These are phyloP conservation scores for Tangara arthus DNA, from an alignment of 2,797 vertebrate species.

Conservation along the genomic window DNA sequence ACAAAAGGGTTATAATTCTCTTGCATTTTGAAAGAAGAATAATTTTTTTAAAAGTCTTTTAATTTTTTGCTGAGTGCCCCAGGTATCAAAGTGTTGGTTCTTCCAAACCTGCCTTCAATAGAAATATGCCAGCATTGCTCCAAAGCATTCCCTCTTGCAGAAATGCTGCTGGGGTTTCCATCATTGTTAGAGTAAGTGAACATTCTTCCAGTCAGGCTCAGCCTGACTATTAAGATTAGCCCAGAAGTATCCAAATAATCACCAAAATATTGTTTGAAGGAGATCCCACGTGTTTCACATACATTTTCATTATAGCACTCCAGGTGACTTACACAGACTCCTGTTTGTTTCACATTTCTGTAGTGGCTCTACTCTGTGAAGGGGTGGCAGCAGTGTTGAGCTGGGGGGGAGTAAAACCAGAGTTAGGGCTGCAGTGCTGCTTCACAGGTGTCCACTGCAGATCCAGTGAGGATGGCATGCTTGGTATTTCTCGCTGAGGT, in stretches of 20 bases:
- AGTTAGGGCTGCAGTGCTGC: background rate
- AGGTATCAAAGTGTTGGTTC: constrained; percentile 6
- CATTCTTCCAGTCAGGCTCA: background rate
- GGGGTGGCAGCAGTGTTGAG: background rate
- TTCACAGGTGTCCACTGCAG: background rate
- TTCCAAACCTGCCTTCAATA: constrained; percentile 20
- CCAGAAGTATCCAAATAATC: background rate
- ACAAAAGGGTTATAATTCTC: constrained; percentile 65
- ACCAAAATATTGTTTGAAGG: background rate
- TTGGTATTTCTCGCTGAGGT: background rate
- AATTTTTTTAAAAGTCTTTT: constrained; percentile 53
- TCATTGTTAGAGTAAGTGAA: background rate
- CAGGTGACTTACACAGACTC: background rate
- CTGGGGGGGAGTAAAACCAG: background rate
- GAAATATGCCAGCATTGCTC: background rate
- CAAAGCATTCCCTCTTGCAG: background rate
- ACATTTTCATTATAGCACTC: background rate
- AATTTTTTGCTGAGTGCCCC: constrained; percentile 51
- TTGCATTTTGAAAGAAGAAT: constrained; percentile 33
- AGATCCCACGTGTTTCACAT: background rate
- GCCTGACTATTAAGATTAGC: background rate
- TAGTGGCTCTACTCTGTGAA: background rate
- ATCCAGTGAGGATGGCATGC: accelerated
- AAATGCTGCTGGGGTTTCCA: background rate
- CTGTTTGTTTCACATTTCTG: background rate